Evolutionary conservation across 2,113 vertebrate species (phyloP).

Genomic region (Carassius auratus): DNA sequence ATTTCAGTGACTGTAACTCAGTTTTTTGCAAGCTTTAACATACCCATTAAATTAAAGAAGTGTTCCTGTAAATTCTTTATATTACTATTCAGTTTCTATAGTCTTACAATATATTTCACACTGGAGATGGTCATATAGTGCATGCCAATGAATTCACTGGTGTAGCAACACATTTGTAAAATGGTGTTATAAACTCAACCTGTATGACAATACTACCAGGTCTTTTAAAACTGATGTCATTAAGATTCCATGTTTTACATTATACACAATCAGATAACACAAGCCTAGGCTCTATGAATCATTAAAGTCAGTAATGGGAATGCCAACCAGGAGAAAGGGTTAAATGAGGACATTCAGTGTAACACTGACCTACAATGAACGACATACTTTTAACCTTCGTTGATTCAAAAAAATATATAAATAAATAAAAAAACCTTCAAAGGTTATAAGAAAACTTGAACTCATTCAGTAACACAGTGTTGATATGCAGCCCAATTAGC

Average conservation of each 20-base stretch:
- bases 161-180: neutral
- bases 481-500: neutral
- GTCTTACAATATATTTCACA: neutral
- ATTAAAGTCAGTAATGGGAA: neutral
- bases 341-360: neutral
- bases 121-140: neutral
- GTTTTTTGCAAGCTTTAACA: neutral
- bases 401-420: neutral
- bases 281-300: neutral
- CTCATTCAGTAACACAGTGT: neutral
- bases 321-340: neutral
- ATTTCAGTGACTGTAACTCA: too few species aligned
- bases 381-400: neutral
- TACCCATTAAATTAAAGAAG: neutral
- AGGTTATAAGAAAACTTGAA: neutral
- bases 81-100: neutral
- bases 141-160: neutral
- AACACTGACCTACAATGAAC: slow-evolving; percentile 48
- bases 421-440: too few species aligned
- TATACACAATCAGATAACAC: neutral
- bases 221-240: neutral
- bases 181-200: neutral
- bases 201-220: neutral
- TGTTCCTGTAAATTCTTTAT: neutral
- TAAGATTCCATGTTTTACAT: too few species aligned